Conservation (phyloP, 2,113 vertebrate species). For the Indri indri region DNA sequence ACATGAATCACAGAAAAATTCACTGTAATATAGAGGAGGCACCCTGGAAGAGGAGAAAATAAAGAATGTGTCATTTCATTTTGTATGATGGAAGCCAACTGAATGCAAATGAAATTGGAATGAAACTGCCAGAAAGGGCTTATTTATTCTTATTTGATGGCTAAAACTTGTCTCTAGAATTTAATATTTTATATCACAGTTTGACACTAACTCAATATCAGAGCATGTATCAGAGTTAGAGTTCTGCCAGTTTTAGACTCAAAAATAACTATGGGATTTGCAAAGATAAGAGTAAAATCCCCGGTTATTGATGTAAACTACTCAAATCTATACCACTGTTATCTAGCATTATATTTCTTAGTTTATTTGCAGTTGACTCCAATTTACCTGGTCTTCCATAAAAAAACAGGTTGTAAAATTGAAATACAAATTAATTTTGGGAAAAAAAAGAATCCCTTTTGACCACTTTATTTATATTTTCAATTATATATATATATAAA, state of each 20-base stretch:
- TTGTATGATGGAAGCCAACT: background rate
- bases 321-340: background rate
- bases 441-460: background rate
- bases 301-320: background rate
- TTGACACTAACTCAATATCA: background rate
- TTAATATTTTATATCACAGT: background rate
- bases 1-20: background rate
- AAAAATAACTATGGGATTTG: background rate
- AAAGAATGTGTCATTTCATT: background rate
- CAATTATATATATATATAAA: background rate
- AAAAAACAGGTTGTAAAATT: background rate
- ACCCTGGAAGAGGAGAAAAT: background rate
- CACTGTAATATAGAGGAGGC: fast-evolving
- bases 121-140: background rate
- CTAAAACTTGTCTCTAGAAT: background rate
- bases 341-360: background rate
- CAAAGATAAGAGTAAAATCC: background rate
- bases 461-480: background rate
- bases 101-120: background rate
- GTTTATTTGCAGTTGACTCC: background rate
- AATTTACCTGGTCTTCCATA: background rate
- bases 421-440: background rate
- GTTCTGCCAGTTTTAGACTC: background rate
- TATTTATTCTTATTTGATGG: background rate
- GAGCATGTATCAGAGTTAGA: background rate